A percentile compares a stretch with the other conserved stretches of the same genome.
Conservation (phyloP, 2,113 vertebrate genomes). For the Barbus barbus region DNA sequence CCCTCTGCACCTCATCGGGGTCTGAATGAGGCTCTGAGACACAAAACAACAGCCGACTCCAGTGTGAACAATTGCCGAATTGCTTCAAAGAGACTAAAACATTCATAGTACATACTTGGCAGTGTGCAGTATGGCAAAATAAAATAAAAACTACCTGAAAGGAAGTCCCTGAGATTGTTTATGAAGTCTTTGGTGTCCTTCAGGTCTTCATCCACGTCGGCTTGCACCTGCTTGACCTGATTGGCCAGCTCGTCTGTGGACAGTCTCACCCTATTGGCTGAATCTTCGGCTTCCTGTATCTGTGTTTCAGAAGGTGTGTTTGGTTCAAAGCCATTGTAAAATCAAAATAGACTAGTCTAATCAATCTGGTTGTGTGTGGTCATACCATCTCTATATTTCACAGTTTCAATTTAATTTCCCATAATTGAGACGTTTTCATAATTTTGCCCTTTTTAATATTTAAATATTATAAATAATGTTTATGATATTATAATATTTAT, state of each 20-base stretch:
- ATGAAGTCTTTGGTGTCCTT: conserved; percentile 74
- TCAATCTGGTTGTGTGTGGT: neutral
- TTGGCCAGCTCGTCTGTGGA: conserved; percentile 72
- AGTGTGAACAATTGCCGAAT: neutral
- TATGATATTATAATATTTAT: neutral
- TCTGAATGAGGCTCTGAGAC: conserved; percentile 78
- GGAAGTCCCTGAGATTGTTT: conserved; percentile 81
- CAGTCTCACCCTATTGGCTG: conserved; percentile 72
- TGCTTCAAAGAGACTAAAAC: neutral
- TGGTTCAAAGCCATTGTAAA: neutral
- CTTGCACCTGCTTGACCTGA: conserved; percentile 74
- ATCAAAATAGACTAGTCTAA: neutral
- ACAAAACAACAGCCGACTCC: conserved; percentile 2
- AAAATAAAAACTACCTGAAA: conserved; percentile 77
- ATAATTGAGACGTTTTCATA: neutral
- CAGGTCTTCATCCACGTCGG: conserved; percentile 79
- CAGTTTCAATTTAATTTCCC: neutral
- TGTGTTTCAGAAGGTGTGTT: conserved; percentile 59
- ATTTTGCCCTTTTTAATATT: neutral
- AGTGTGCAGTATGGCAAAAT: neutral
- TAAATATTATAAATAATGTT: neutral
- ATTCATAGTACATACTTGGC: neutral
- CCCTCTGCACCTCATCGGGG: conserved; percentile 77
- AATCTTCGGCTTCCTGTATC: conserved; percentile 79
- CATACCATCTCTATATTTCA: neutral